These are phyloP conservation scores for Eulithis prunata DNA, from an alignment of 2,888 invertebrate genomes.

Conservation along the genomic window DNA sequence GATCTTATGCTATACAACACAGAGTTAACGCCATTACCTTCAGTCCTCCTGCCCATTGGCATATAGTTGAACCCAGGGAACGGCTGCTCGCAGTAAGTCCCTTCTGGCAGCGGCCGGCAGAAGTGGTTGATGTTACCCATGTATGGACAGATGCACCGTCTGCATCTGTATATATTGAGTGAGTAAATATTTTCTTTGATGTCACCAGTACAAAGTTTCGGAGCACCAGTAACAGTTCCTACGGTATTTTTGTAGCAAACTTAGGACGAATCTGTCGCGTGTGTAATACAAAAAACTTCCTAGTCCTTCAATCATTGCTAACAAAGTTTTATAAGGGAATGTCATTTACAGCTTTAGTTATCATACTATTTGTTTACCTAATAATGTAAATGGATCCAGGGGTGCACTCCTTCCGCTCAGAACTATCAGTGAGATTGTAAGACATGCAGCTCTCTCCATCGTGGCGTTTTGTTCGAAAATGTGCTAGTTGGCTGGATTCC, in stretches of 20 bases:
- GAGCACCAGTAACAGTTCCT: neutral
- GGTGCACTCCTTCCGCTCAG: slow-evolving; percentile 54
- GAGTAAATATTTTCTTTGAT: neutral
- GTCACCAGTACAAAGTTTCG: neutral
- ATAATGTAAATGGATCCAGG: slow-evolving; percentile 69
- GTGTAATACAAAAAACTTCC: no score
- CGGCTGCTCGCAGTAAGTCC: slow-evolving; percentile 62
- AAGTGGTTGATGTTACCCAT: slow-evolving; percentile 60
- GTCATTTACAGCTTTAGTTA: no score
- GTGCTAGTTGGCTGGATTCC: slow-evolving; percentile 7
- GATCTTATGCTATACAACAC: neutral
- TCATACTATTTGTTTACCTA: slow-evolving; percentile 47
- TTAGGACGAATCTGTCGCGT: no score
- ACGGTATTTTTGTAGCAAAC: no score
- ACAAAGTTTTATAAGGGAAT: no score
- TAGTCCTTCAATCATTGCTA: no score
- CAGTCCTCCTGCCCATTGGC: slow-evolving; percentile 54
- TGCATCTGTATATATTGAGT: slow-evolving; percentile 55
- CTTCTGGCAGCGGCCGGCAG: slow-evolving; percentile 59
- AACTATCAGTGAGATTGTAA: slow-evolving; percentile 46
- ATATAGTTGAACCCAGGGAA: slow-evolving; percentile 58
- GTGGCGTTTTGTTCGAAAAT: slow-evolving; percentile 35
- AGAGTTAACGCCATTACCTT: slow-evolving; percentile 28
- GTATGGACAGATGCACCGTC: slow-evolving; percentile 68
- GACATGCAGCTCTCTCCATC: slow-evolving; percentile 44